Conservation (phyloP, 2,113 vertebrate genomes). For the Tichodroma muraria region DNA sequence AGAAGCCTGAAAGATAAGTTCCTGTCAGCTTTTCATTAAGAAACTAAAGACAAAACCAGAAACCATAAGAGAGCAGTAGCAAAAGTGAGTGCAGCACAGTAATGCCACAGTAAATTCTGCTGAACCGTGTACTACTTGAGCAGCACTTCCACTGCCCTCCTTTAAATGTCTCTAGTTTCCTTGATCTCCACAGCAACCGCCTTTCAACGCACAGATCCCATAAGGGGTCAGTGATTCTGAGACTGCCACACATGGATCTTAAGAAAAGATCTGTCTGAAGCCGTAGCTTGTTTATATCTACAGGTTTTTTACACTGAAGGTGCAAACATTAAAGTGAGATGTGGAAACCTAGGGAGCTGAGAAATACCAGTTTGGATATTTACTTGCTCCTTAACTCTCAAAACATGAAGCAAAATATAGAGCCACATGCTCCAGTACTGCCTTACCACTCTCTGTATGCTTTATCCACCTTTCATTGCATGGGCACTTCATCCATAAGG, state of each 20-base stretch:
- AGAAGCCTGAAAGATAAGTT: background rate
- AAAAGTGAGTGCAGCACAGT: background rate
- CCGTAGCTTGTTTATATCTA: background rate
- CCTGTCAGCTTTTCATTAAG: background rate
- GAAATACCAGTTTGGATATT: background rate
- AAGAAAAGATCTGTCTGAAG: background rate
- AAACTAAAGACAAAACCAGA: background rate
- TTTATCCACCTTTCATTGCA: background rate
- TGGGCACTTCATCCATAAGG: background rate
- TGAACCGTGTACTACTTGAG: background rate
- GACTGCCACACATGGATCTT: background rate
- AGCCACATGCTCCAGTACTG: background rate
- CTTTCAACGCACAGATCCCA: background rate
- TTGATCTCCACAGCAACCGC: conserved; percentile 7
- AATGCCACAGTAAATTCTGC: background rate
- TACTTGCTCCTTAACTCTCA: background rate
- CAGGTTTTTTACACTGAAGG: background rate
- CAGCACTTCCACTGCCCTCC: background rate
- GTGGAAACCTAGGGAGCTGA: background rate
- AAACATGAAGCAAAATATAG: background rate
- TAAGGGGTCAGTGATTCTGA: background rate
- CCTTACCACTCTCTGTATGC: background rate
- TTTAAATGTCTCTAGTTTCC: background rate
- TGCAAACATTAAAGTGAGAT: background rate
- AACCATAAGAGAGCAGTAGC: background rate